Evolutionary conservation across 2,888 invertebrate genomes (phyloP), one percentile per base, ranked within the genome.

Genomic region (Euclidia mi): DNA sequence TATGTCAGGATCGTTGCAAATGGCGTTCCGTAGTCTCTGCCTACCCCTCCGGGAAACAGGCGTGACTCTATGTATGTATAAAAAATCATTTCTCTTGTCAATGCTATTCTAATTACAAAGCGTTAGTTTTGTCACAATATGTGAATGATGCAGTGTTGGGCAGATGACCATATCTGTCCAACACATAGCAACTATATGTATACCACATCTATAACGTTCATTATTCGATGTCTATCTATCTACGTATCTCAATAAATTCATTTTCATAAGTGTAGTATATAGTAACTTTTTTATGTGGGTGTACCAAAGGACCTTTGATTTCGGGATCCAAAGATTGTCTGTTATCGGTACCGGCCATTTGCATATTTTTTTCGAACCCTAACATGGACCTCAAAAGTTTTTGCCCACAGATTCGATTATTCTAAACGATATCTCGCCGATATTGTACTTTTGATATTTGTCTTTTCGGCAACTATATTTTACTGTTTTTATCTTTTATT

Each of bases 361-460:
- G 83, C 87, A 88, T 87, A 85, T 83, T 81, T 78, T 76, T 67
- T 71, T 56, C 63, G 67, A 66, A 56, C 50, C 63, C 60, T 44
- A 42, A 47, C 32, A 56, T 34, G 48, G 57, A 59, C 72, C 71
- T 71, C 69, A 60, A 81, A 55, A 82, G 70, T 68, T 86, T 83
- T 14, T 25, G 20, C 64, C 49, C 69, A 72, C 76, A 78, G 78
- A 86, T 86, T 85, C 83, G 85, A 88, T 87, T 86, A 86, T 85
- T 82, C 79, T 71, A 73, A 79, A 79, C 73, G 84, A 84, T 83
- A 85, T 83, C 79, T 71, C 52, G 65, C 46, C 60, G 74, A 80
- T 82, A 83, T 78, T 82, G 80, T 82, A 79, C 79, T 78, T 64
- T 62, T 70, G 80, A 84, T 85, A 85, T 87, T 85, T 86, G 84